A percentile compares a stretch with the other conserved stretches of the same genome.
Conservation (phyloP, 2,797 vertebrate species). For the Triplophysa yarkandensis region DNA sequence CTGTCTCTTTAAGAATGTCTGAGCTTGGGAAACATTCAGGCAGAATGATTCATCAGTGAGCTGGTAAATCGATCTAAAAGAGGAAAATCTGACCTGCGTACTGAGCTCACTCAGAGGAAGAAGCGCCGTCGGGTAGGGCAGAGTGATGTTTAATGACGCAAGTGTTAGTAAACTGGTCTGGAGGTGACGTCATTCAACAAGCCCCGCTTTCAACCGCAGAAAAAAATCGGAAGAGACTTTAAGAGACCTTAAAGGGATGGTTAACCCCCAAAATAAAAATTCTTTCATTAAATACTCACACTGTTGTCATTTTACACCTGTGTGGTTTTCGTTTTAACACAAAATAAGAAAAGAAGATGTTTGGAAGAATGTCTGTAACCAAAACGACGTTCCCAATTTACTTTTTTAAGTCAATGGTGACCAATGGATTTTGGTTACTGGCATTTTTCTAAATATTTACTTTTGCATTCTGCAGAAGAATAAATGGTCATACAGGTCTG, state of each 20-base stretch:
- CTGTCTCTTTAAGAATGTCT: constrained; percentile 50
- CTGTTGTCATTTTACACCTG: no score
- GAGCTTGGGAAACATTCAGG: constrained; percentile 41
- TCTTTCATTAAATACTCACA: no score
- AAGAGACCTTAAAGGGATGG: background rate
- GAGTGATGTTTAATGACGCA: constrained; percentile 59
- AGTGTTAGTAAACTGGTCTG: constrained; percentile 59
- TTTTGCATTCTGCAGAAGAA: no score
- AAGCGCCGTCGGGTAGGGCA: constrained; percentile 44
- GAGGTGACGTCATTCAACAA: constrained; percentile 42
- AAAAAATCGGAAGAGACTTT: background rate
- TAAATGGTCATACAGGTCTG: no score
- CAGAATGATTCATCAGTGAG: constrained; percentile 59
- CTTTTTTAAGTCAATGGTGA: no score
- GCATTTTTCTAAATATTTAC: no score
- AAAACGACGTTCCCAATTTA: no score
- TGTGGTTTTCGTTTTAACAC: no score
- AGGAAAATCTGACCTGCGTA: constrained; percentile 65
- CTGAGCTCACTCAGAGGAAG: constrained; percentile 59
- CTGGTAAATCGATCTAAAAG: constrained; percentile 69
- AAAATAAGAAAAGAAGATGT: no score
- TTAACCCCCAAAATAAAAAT: no score
- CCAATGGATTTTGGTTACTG: no score
- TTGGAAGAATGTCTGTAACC: no score
- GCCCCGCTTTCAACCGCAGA: constrained; percentile 16